Conservation (phyloP, 1,140 invertebrate genomes). For the honey bee (Apis mellifera) region DNA sequence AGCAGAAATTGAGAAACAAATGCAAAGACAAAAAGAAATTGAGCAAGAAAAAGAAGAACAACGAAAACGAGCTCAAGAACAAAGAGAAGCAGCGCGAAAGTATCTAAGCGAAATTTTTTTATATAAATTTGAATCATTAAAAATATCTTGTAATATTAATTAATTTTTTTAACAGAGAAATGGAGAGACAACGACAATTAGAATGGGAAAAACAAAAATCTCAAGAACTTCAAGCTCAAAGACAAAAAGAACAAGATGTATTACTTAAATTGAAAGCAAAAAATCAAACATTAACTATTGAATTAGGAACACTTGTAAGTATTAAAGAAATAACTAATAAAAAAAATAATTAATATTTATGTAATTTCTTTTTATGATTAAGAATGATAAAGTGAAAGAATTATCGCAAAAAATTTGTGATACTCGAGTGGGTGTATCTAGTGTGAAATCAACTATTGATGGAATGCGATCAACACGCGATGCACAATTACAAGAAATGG, state of each 20-base stretch:
- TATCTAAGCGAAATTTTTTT: conserved; percentile 63
- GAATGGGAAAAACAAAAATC: conserved; percentile 98
- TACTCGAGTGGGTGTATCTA: conserved; percentile 93
- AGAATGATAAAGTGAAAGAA: conserved; percentile 93
- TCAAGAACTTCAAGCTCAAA: conserved; percentile 91
- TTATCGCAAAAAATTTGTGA: conserved; percentile 93
- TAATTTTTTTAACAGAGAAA: conserved; percentile 85
- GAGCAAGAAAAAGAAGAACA: conserved; percentile 88
- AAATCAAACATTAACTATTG: conserved; percentile 92
- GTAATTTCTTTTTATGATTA: conserved; percentile 24
- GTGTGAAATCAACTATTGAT: conserved; percentile 97
- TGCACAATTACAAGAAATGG: conserved; percentile 93
- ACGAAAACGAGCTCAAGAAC: conserved; percentile 87
- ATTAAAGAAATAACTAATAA: background rate
- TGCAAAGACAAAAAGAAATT: conserved; percentile 91
- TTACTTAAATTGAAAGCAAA: conserved; percentile 94
- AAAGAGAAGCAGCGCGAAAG: conserved; percentile 90
- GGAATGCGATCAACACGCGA: conserved; percentile 96
- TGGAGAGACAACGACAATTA: conserved; percentile 96
- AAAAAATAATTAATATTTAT: background rate
- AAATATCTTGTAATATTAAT: background rate
- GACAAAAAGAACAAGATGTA: conserved; percentile 93
- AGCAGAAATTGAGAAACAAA: conserved; percentile 88
- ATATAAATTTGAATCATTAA: background rate
- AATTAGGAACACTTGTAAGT: conserved; percentile 87